phyloP scores from a whole-genome alignment of 1,140 invertebrate species.

The Gonioctena quinquepunctata region DNA sequence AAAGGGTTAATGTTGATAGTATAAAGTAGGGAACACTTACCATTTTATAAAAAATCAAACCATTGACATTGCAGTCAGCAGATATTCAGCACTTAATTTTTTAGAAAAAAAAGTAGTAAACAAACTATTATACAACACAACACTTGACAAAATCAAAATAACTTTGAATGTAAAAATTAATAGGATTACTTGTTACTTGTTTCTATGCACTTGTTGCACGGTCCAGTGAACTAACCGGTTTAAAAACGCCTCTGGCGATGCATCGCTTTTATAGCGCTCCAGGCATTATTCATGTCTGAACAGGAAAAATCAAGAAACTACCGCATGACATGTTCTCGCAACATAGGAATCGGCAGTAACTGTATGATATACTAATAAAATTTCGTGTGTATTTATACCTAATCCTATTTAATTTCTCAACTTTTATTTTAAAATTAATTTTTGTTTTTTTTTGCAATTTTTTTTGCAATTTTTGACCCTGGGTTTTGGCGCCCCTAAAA shows the following conservation, averaged over 20 bases:
- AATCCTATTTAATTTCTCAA: too few relatives aligned
- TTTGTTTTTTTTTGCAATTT: too few relatives aligned
- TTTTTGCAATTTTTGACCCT: too few relatives aligned
- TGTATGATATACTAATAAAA: too few relatives aligned
- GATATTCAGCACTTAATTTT: conserved; percentile 3
- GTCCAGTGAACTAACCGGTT: not conserved
- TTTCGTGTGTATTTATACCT: too few relatives aligned
- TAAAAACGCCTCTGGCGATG: conserved; percentile 12
- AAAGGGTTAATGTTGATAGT: too few relatives aligned
- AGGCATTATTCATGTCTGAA: conserved; percentile 17
- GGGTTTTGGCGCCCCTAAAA: too few relatives aligned
- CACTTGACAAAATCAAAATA: not conserved
- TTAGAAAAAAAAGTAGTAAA: not conserved
- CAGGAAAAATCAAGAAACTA: conserved; percentile 22
- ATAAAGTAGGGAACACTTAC: not conserved
- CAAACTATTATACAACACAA: not conserved
- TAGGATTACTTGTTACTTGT: not conserved
- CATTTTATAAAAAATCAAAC: not conserved
- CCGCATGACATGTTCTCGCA: conserved; percentile 16
- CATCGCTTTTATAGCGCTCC: conserved; percentile 19
- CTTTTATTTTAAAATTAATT: too few relatives aligned
- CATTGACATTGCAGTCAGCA: not conserved
- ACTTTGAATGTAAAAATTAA: not conserved
- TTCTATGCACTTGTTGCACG: conserved; percentile 1
- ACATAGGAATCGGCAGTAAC: too few relatives aligned